These are phyloP conservation scores for Urechis unicinctus DNA, from an alignment of 2,888 invertebrate species.

Conservation along the genomic window DNA sequence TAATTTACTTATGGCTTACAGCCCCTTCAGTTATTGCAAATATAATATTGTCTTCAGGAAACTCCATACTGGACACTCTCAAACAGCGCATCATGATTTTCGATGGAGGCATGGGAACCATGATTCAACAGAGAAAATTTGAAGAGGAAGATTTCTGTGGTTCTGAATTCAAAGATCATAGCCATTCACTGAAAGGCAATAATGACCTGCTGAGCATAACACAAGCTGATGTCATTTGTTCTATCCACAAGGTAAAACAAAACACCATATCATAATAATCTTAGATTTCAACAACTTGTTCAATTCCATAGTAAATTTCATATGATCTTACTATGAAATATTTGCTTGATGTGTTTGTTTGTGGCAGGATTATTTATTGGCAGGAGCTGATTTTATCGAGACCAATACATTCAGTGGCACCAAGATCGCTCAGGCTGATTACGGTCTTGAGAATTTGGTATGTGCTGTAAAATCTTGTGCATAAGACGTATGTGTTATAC, in stretches of 20 bases:
- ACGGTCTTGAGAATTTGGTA: conserved; percentile 53
- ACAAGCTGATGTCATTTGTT: conserved; percentile 54
- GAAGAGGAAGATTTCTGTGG: conserved; percentile 56
- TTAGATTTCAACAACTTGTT: too few species aligned
- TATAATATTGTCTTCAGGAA: too few species aligned
- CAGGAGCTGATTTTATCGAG: conserved; percentile 58
- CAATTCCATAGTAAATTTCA: too few species aligned
- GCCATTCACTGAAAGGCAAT: conserved; percentile 55
- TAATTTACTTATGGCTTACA: too few species aligned
- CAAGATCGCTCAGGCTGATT: conserved; percentile 55
- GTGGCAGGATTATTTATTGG: conserved; percentile 55
- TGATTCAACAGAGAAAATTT: conserved; percentile 55
- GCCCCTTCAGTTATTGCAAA: too few species aligned
- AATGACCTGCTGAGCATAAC: conserved; percentile 57
- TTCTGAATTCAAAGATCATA: conserved; percentile 50
- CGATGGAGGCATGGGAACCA: conserved; percentile 61
- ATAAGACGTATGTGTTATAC: too few species aligned
- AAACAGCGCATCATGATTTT: conserved; percentile 53
- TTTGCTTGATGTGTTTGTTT: too few species aligned
- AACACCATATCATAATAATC: not conserved
- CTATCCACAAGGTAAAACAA: conserved; percentile 53
- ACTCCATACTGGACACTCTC: too few species aligned
- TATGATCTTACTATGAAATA: too few species aligned
- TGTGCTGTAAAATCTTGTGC: too few species aligned
- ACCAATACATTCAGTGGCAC: conserved; percentile 59